Base-by-base conservation (phyloP, 2,888 invertebrate genomes). In the Agrotis clavis region DNA sequence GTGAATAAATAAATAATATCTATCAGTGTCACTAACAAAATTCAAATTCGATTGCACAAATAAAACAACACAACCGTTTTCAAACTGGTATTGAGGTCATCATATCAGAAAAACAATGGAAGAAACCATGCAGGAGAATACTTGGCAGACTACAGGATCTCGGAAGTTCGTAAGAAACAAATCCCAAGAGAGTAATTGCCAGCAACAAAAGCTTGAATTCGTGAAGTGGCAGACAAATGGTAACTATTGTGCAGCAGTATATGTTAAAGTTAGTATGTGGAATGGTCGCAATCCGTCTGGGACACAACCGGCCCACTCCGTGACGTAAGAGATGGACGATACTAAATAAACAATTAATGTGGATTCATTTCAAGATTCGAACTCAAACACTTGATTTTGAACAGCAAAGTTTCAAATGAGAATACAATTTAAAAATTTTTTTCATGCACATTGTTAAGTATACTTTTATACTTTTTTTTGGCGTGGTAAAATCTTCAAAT, bases 241-340 rank as follows among this genome's bases (percentile, higher is more conserved):
- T 56, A 35, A 79, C 48, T 79, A 68, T 76, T 76, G 72, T 65
- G 53, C 67, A 76, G 71, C 72, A 54, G 72, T 79, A 60, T 67
- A 76, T 72, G 66, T 72, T 79, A 56, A 51, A 79, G 66, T 67
- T 66, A 63, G 47, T 56, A 66, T 67, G 59, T 51, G 19, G 48
- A 72, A 76, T 76, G 63, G 54, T 35, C 18, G 65, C 80, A 45
- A 79, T 79, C 56, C 41, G 16, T 76, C 65, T 79, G 56, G 57
- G 68, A 19, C 30, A 56, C 18, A 41, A n/a, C 51, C 53, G n/a
- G 4, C 4, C 21, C 18, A 6, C n/a, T 13, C 25, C 56, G 30
- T 9, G n/a, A 4, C n/a, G 59, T 19, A 53, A 67, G 67, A 66
- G 54, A 51, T 35, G 19, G 11, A 66, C 59, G 66, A 41, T 41